These are phyloP conservation scores for Escarpia spicata DNA, from an alignment of 2,888 invertebrate genomes.

Conservation along the genomic window DNA sequence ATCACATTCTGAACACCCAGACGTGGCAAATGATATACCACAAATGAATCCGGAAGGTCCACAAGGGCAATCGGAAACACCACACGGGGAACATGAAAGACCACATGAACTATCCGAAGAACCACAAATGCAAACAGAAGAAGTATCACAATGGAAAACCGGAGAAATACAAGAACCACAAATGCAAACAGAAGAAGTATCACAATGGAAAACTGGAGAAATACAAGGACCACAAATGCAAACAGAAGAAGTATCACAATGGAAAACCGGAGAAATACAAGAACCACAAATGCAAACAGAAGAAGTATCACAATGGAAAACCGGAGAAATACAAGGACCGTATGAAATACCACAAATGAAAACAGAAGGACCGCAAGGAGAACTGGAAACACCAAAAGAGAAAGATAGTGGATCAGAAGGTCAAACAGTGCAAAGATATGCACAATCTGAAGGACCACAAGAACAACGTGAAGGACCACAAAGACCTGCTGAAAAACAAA, in stretches of 20 bases:
- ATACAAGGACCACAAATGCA: not conserved
- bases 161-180: not conserved
- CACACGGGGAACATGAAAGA: conserved; percentile 23
- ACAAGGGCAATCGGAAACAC: not conserved
- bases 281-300: conserved; percentile 21
- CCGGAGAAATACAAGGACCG: not conserved
- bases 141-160: not conserved
- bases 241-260: no score
- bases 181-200: no score
- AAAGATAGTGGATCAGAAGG: not conserved
- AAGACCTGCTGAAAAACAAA: no score
- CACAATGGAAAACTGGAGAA: no score
- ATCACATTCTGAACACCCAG: no score
- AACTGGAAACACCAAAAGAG: not conserved
- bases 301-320: not conserved
- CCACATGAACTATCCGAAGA: not conserved
- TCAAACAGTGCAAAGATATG: no score
- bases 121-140: conserved; percentile 20
- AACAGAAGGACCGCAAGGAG: no score
- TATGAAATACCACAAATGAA: no score
- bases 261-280: not conserved
- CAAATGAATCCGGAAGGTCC: no score
- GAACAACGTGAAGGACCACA: conserved; percentile 24
- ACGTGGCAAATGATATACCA: no score
- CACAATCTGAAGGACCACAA: not conserved